These are phyloP conservation scores for Oreochromis spilurus DNA, from an alignment of 2,113 vertebrate species.

Conservation along the genomic window DNA sequence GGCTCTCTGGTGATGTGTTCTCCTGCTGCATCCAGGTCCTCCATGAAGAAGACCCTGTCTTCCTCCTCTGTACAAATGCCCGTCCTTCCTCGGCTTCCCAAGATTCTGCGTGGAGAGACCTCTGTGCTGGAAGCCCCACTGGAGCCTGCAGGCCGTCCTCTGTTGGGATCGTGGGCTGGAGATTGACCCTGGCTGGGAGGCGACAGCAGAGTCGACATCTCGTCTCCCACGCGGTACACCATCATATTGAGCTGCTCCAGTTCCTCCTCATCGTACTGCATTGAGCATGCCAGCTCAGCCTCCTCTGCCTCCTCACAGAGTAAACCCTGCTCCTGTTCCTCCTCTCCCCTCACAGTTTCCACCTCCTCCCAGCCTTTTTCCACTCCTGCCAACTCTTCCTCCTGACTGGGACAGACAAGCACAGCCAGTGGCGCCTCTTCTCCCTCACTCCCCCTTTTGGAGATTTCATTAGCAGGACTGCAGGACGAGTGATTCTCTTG, in stretches of 20 bases:
- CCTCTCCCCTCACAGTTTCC: slow-evolving; percentile 66
- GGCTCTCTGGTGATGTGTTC: slow-evolving; percentile 66
- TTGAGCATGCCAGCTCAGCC: slow-evolving; percentile 90
- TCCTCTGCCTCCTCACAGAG: slow-evolving; percentile 81
- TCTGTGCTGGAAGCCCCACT: slow-evolving; percentile 71
- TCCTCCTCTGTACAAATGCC: slow-evolving; percentile 75
- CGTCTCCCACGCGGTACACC: slow-evolving; percentile 90
- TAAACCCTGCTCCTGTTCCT: slow-evolving; percentile 78
- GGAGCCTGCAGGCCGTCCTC: slow-evolving; percentile 35
- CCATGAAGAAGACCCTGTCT: slow-evolving; percentile 93
- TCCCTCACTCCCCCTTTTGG: background rate
- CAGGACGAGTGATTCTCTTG: slow-evolving; percentile 48
- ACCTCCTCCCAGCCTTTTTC: slow-evolving; percentile 79
- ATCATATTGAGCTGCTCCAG: slow-evolving; percentile 92
- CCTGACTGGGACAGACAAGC: slow-evolving; percentile 58
- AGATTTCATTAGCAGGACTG: slow-evolving; percentile 29
- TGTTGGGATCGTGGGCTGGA: slow-evolving; percentile 72
- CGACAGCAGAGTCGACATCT: slow-evolving; percentile 93
- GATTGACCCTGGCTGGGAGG: slow-evolving; percentile 88
- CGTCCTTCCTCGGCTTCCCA: slow-evolving; percentile 30
- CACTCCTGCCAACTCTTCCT: slow-evolving; percentile 74
- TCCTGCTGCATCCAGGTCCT: slow-evolving; percentile 81
- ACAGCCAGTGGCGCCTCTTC: slow-evolving; percentile 42
- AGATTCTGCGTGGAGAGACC: slow-evolving; percentile 74
- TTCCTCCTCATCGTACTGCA: slow-evolving; percentile 97